Conservation (phyloP, 2,888 invertebrate species). For the Chrysina gloriosa region DNA sequence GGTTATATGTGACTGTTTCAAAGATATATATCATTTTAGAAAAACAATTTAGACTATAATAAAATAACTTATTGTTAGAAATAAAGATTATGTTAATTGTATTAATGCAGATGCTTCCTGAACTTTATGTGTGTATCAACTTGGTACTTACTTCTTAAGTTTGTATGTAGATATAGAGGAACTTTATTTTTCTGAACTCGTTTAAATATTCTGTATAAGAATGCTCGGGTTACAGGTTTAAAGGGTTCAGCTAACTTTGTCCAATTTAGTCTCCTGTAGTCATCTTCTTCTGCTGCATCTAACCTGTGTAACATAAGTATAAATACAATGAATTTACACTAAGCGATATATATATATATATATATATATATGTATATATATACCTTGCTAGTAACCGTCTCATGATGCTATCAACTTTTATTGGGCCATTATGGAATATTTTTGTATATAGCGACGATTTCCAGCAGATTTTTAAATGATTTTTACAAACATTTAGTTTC, state of each 20-base stretch:
- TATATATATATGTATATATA: neutral
- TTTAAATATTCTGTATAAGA: slow-evolving; percentile 24
- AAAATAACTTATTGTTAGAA: no score
- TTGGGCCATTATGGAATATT: slow-evolving; percentile 12
- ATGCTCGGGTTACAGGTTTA: slow-evolving; percentile 9
- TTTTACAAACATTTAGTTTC: neutral
- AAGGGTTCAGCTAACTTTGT: slow-evolving; percentile 23
- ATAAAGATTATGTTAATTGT: no score
- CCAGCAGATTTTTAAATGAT: slow-evolving; percentile 24
- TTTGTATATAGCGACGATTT: slow-evolving; percentile 16
- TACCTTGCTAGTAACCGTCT: neutral
- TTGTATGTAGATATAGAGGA: neutral
- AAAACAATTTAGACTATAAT: no score
- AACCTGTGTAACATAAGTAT: slow-evolving; percentile 17
- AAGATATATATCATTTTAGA: no score
- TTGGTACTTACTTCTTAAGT: slow-evolving; percentile 34
- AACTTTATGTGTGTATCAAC: no score
- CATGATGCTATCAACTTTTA: slow-evolving; percentile 14
- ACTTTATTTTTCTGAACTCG: neutral
- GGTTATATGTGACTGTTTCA: no score
- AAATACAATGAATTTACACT: neutral
- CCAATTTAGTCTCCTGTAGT: slow-evolving; percentile 35
- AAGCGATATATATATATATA: slow-evolving; percentile 1
- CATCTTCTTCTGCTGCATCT: slow-evolving; percentile 2
- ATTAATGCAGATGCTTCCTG: no score